These are phyloP conservation scores for Caenorhabditis zanzibari DNA, from an alignment of 2,888 invertebrate genomes.

Conservation along the genomic window DNA sequence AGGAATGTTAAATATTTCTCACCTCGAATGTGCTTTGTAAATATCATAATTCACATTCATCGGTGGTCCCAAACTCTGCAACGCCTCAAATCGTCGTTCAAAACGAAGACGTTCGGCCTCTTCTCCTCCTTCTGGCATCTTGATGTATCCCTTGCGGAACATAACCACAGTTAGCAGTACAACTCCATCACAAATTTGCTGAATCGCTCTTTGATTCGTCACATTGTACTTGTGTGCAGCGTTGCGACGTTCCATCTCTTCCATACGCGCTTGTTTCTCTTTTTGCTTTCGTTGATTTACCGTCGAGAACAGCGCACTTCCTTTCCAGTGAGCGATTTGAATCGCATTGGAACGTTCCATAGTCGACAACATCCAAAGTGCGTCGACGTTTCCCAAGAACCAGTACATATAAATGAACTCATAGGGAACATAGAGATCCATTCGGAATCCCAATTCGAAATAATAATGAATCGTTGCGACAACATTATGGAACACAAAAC, in stretches of 20 bases:
- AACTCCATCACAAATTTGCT: conserved; percentile 46
- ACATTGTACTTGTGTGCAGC: conserved; percentile 3
- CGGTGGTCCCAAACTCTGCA: conserved; percentile 60
- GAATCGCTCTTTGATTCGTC: conserved; percentile 31
- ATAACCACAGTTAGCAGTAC: conserved; percentile 49
- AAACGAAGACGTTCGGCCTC: conserved; percentile 67
- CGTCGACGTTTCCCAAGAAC: conserved; percentile 84
- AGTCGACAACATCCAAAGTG: conserved; percentile 61
- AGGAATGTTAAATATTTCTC: neutral
- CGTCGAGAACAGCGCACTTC: conserved; percentile 1
- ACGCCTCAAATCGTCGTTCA: conserved; percentile 65
- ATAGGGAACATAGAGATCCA: conserved; percentile 95
- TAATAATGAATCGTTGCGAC: conserved; percentile 95
- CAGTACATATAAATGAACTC: conserved; percentile 97
- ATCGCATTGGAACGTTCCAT: conserved; percentile 57
- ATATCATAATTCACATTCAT: conserved; percentile 60
- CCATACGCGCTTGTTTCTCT: conserved; percentile 8
- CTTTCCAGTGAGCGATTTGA: conserved; percentile 1
- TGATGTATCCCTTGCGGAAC: conserved; percentile 54
- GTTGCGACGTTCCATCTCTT: conserved; percentile 11
- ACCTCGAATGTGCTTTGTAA: conserved; percentile 36
- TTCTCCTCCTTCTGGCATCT: conserved; percentile 59
- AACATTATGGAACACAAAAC: conserved; percentile 96
- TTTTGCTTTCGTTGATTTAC: conserved; percentile 9
- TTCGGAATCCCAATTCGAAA: conserved; percentile 93